A percentile compares a stretch with the other conserved stretches of the same genome.
These are phyloP conservation scores for Eupithecia pulchellata DNA, from an alignment of 2,888 invertebrate genomes.

Conservation along the genomic window DNA sequence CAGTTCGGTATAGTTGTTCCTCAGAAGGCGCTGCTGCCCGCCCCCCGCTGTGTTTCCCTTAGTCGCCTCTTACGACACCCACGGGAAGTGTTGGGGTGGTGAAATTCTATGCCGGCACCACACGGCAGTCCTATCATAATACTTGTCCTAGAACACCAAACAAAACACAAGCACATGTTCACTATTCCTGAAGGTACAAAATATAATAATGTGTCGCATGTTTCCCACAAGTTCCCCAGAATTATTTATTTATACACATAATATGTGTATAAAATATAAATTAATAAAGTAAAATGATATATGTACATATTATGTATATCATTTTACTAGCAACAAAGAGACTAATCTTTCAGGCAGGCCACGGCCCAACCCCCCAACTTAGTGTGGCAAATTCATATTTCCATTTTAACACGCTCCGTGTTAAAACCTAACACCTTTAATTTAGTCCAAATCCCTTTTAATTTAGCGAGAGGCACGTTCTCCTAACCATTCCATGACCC, in stretches of 20 bases:
- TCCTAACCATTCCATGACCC: conserved; percentile 53
- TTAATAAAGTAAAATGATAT: too few species aligned
- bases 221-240: neutral
- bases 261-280: too few species aligned
- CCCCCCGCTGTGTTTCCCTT: too few species aligned
- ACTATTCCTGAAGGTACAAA: neutral
- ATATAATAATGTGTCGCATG: neutral
- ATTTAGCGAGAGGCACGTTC: conserved; percentile 71
- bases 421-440: conserved; percentile 71
- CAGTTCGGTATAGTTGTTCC: too few species aligned
- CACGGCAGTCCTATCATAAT: too few species aligned
- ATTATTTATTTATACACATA: too few species aligned
- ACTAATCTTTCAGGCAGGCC: neutral
- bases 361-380: conserved; percentile 18
- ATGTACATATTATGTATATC: too few species aligned
- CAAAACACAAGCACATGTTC: neutral
- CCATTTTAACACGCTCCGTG: conserved; percentile 47
- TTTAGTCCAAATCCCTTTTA: conserved; percentile 72
- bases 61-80: too few species aligned
- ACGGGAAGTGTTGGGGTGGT: too few species aligned
- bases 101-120: too few species aligned
- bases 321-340: neutral
- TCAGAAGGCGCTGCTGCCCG: too few species aligned
- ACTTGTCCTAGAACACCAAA: neutral
- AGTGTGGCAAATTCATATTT: conserved; percentile 43